Evolutionary conservation across 1,140 invertebrate genomes (phyloP).

Genomic region (Cotesia chilonis): DNA sequence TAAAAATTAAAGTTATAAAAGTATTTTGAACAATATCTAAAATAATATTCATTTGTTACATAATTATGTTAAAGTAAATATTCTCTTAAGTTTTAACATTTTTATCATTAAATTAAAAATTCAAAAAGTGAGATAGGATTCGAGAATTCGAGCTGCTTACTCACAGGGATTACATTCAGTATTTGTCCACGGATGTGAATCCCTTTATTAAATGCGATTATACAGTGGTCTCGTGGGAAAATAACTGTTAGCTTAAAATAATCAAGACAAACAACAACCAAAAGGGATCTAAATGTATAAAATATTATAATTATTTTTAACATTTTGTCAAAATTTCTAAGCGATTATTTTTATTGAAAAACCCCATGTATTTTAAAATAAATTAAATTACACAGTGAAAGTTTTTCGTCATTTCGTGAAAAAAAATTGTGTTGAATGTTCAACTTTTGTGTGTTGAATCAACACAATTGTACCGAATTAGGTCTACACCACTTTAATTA

Average conservation of each 20-base stretch:
- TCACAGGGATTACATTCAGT: constrained; percentile 16
- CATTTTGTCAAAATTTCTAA: not conserved
- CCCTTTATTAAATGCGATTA: constrained; percentile 18
- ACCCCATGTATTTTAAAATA: too few species aligned
- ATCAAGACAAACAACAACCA: not conserved
- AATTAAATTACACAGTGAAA: too few species aligned
- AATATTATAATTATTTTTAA: not conserved
- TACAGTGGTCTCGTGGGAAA: constrained; percentile 1
- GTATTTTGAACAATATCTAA: not conserved
- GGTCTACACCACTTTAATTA: too few species aligned
- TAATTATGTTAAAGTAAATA: not conserved
- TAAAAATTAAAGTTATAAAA: too few species aligned
- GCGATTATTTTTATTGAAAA: too few species aligned
- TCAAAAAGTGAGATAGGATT: not conserved
- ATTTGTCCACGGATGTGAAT: not conserved
- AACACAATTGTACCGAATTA: too few species aligned
- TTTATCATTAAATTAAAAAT: not conserved
- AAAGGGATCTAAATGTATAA: not conserved
- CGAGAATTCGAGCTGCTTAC: not conserved
- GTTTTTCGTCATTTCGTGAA: too few species aligned
- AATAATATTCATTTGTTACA: constrained; percentile 10
- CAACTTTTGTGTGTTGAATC: too few species aligned
- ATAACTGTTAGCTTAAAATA: not conserved
- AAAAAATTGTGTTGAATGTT: too few species aligned
- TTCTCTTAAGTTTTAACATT: not conserved